These are phyloP conservation scores for Himalopsyche japonica DNA, from an alignment of 2,888 invertebrate genomes.

Conservation along the genomic window DNA sequence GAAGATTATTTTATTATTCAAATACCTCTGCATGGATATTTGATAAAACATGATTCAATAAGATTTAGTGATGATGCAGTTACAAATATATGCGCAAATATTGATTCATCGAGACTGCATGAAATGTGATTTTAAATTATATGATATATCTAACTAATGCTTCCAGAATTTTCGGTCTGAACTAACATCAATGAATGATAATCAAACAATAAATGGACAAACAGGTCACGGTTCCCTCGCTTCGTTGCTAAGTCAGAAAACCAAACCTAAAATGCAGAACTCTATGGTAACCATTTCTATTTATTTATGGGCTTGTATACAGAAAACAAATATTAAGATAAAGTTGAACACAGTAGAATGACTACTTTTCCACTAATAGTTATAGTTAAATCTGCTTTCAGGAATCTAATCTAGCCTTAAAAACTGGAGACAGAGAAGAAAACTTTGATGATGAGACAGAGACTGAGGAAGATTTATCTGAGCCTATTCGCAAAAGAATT, in stretches of 20 bases:
- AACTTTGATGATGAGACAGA: conserved; percentile 7
- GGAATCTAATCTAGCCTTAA: conserved; percentile 30
- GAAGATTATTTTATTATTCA: too few species aligned
- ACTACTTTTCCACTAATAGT: not conserved
- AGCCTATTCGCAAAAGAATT: conserved; percentile 13
- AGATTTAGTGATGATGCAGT: too few species aligned
- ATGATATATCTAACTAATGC: not conserved
- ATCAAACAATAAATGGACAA: conserved; percentile 16
- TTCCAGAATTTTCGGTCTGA: conserved; percentile 32
- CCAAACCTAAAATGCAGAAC: conserved; percentile 17
- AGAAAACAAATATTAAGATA: not conserved
- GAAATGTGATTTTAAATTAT: too few species aligned
- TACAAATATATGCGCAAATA: too few species aligned
- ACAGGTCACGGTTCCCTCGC: conserved; percentile 32
- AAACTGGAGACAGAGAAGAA: conserved; percentile 15
- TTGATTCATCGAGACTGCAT: too few species aligned
- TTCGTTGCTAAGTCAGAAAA: conserved; percentile 30
- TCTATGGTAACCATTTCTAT: conserved; percentile 16
- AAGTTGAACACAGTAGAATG: not conserved
- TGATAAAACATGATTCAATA: too few species aligned
- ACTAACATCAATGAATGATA: conserved; percentile 19
- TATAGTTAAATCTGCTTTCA: not conserved
- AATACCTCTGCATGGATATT: too few species aligned
- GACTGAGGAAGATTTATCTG: conserved; percentile 7
- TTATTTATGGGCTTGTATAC: not conserved